phyloP scores from a whole-genome alignment of 2,888 invertebrate genomes.

The Cactoblastis cactorum region DNA sequence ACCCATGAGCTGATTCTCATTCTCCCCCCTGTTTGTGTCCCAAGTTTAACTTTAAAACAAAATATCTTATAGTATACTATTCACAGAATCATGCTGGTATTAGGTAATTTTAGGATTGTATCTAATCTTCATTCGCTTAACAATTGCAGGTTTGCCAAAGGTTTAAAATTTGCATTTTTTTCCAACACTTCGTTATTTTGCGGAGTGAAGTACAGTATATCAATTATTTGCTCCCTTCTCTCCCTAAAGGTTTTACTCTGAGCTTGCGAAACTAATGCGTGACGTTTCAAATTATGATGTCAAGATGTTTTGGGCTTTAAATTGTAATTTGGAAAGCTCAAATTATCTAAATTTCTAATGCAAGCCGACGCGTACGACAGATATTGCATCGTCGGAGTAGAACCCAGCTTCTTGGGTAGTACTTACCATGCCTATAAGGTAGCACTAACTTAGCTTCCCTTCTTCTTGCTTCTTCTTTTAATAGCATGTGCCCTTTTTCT shows the following conservation, averaged over 20 bases:
- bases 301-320: too few species aligned
- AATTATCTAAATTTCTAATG: too few species aligned
- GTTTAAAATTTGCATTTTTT: constrained; percentile 79
- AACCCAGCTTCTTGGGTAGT: constrained; percentile 36
- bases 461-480: constrained; percentile 10
- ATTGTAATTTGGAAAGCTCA: too few species aligned
- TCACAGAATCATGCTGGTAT: constrained; percentile 42
- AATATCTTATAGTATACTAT: constrained; percentile 27
- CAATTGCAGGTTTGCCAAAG: constrained; percentile 79
- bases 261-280: too few species aligned
- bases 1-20: not conserved
- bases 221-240: constrained; percentile 46
- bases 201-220: constrained; percentile 33
- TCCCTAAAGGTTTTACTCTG: too few species aligned
- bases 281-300: too few species aligned
- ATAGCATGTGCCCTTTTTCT: constrained; percentile 40
- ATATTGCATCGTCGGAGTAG: too few species aligned
- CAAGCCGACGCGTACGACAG: too few species aligned
- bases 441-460: constrained; percentile 28
- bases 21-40: not conserved
- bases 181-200: constrained; percentile 57
- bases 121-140: constrained; percentile 56
- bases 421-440: constrained; percentile 19
- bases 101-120: constrained; percentile 31
- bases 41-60: not conserved